Evolutionary conservation across 2,797 vertebrate genomes (phyloP), one percentile per base, ranked within the genome.

Genomic region (Poecilia wingei): DNA sequence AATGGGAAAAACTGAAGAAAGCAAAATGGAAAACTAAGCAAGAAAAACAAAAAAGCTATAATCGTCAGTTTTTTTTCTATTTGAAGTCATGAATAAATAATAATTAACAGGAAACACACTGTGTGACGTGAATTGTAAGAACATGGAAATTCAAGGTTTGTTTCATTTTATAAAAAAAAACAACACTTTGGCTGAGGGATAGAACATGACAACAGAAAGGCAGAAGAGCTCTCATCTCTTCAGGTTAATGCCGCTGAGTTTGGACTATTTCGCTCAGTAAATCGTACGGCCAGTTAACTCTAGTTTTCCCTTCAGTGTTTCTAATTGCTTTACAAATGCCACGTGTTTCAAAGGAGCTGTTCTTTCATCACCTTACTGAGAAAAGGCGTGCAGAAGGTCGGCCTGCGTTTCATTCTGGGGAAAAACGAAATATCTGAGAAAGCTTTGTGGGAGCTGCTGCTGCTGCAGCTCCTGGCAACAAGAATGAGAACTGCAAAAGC

Each of bases 161-260:
- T 59, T 57, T 82, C 53, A 76, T 55, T 43, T 76, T 43, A 74
- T 45, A 78, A 79, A 74, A 69, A 73, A 47, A 47, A 46, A 46
- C 1, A 14, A 46, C 4, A 14, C 46, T 47, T 16, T 47, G 12
- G 31, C 43, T 36, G 33, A 46, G 12, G 39, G 3, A 74, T 70
- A 46, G 45, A 68, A 46, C 36, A 7, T 39, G 16, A 36, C 28
- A 28, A 41, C 49, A 72, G 39, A 72, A 53, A 72, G 61, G 71
- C 9, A 49, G 72, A 73, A 53, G 31, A 39, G 9, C 33, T 53
- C 20, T 73, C 47, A 39, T 73, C 47, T 73, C 39, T 68, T 66
- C 61, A 25, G 64, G 36, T 66, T 4, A 66, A 66, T 20, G 64
- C 33, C 3, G 39, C 66, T 13, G 36, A 46, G 45, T 46, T 43